Base-by-base conservation (phyloP, 1,140 invertebrate species). In the Myzus persicae region DNA sequence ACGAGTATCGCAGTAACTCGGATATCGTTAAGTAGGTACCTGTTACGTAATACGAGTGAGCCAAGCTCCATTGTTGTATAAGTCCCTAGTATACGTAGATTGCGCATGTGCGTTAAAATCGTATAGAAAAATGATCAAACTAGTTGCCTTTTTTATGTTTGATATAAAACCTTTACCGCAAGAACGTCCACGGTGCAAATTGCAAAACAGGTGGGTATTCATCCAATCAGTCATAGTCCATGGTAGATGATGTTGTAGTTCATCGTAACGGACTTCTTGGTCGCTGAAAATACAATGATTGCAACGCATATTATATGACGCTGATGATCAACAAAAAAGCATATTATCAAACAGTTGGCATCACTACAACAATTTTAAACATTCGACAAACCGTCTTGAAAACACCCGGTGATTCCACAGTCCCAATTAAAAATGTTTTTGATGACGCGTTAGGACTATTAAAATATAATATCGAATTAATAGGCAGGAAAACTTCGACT, bases 311-410 rank as follows among this genome's bases (percentile, higher is more conserved):
- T 51, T 5, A 22, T 4, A 76, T n/a, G 14, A 76, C 59, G 4
- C 14, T 76, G 59, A 76, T n/a, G 31, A 76, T 76, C 31, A n/a
- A 76, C 59, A 14, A 76, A 59, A n/a, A 76, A 31, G 59, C 31
- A 20, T 76, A 76, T 76, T 76, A 76, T 76, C 59, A 76, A 76
- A 76, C 59, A n/a, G 59, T 76, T 76, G 59, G 59, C 59, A n/a
- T n/a, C 59, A 14, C 59, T 3, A n/a, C 59, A 76, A 76, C 59
- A 14, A 76, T 76, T 76, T 76, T 76, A 76, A 76, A 76, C 59
- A 76, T 76, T n/a, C 31, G 31, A 51, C 31, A 76, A 76, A 67
- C 59, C 59, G 31, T 67, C 59, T n/a, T n/a, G 5, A 2, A 11
- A n/a, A n/a, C n/a, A 76, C 31, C 1, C 26, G 18, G 31, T n/a